Percentiles rank a stretch among this genome's conserved stretches.
phyloP scores from a whole-genome alignment of 2,888 invertebrate genomes.

The Nyleta sp. region DNA sequence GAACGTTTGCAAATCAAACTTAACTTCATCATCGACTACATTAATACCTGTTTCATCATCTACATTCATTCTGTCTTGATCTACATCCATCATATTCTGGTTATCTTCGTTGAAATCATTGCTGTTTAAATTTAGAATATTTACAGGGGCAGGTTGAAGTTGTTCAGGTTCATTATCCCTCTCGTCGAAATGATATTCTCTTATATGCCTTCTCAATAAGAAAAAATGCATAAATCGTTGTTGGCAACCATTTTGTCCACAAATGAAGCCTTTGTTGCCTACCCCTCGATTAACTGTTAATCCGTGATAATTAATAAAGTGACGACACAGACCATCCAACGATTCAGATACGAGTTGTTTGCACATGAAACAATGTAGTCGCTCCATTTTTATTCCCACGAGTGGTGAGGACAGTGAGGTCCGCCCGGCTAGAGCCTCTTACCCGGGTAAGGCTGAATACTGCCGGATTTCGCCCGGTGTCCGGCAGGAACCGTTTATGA shows the following conservation, averaged over 20 bases:
- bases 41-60: constrained; percentile 55
- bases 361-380: constrained; percentile 5
- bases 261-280: constrained; percentile 5
- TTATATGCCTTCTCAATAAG: constrained; percentile 8
- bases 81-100: not conserved
- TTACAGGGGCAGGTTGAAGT: not conserved
- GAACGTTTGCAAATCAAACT: constrained; percentile 10
- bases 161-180: not conserved
- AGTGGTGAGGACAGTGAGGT: too few relatives aligned
- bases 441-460: too few relatives aligned
- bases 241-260: constrained; percentile 18
- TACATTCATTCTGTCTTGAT: too few relatives aligned
- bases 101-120: too few relatives aligned
- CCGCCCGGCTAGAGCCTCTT: too few relatives aligned
- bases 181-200: not conserved
- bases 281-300: not conserved
- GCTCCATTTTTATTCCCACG: too few relatives aligned
- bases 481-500: too few relatives aligned
- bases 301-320: not conserved
- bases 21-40: constrained; percentile 20
- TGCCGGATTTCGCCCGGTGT: too few relatives aligned
- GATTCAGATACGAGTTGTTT: not conserved
- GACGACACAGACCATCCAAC: not conserved
- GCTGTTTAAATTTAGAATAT: constrained; percentile 7
- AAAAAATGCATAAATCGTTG: constrained; percentile 3